These are phyloP conservation scores for Lacanobia oleracea DNA, from an alignment of 2,888 invertebrate species.

Conservation along the genomic window DNA sequence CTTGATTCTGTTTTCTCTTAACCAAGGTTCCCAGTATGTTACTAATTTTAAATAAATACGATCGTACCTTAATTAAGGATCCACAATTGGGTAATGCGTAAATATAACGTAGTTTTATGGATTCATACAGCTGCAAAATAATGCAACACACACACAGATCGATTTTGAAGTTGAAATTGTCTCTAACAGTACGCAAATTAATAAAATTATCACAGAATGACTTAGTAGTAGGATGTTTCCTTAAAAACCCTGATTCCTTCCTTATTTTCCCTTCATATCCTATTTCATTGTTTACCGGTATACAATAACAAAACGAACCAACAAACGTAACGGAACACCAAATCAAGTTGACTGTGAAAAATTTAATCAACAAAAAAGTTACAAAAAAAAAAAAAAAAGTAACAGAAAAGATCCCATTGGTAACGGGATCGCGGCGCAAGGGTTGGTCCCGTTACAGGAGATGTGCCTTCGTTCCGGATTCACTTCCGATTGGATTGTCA, in stretches of 20 bases:
- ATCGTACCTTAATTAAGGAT: no score
- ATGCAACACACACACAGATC: no score
- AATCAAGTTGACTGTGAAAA: conserved; percentile 76
- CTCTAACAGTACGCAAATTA: not conserved
- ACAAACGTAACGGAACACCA: conserved; percentile 75
- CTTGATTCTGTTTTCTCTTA: no score
- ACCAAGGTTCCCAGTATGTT: no score
- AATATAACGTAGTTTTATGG: no score
- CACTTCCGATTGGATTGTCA: conserved; percentile 76
- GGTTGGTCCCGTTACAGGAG: conserved; percentile 78
- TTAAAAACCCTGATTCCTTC: conserved; percentile 8
- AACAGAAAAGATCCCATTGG: conserved; percentile 55
- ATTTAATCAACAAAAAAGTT: conserved; percentile 64
- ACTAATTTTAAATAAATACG: no score
- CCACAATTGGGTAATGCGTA: no score
- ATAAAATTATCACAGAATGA: no score
- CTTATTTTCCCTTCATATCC: conserved; percentile 29
- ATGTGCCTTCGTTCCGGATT: conserved; percentile 76
- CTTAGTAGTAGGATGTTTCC: not conserved
- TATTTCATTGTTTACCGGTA: conserved; percentile 56
- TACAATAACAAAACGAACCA: conserved; percentile 45
- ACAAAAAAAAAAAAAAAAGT: conserved; percentile 60
- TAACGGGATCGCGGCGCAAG: conserved; percentile 77
- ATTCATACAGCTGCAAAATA: no score
- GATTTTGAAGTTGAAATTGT: not conserved